Evolutionary conservation across 30 jellyfish, hydroid and myxozoan genomes (phyloP).

Genomic region (Aurelia aurita): DNA sequence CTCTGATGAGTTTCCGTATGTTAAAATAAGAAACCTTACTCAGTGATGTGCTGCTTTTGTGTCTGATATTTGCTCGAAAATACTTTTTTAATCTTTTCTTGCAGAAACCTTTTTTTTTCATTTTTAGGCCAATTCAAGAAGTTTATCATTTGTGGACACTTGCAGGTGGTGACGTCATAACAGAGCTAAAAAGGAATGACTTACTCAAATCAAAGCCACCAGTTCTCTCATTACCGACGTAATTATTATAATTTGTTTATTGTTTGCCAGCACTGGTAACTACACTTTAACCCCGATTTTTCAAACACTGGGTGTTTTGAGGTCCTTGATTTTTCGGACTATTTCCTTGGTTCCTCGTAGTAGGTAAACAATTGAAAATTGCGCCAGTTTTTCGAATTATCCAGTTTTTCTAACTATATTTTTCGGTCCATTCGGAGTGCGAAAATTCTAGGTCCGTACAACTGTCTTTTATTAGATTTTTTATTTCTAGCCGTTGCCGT

Average conservation of each 20-base stretch:
- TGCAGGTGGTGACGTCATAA: slow-evolving; percentile 96
- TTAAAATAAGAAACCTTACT: too few species aligned
- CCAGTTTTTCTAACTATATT: too few species aligned
- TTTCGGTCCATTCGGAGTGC: too few species aligned
- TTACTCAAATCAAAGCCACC: slow-evolving; percentile 85
- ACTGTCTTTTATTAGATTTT: too few species aligned
- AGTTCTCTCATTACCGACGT: slow-evolving; percentile 82
- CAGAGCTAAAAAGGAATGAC: slow-evolving; percentile 78
- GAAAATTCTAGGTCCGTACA: too few species aligned
- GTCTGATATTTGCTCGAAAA: too few species aligned
- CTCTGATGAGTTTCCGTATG: too few species aligned
- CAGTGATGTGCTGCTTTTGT: too few species aligned
- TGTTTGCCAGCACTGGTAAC: background rate
- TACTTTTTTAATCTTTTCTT: background rate
- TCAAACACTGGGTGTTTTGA: background rate
- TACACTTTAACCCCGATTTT: background rate
- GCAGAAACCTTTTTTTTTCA: background rate
- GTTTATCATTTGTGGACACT: slow-evolving; percentile 89
- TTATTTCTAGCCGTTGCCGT: too few species aligned
- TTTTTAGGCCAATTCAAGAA: slow-evolving; percentile 70
- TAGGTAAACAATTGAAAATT: background rate
- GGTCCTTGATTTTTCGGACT: background rate
- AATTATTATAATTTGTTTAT: background rate
- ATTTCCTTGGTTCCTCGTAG: background rate
- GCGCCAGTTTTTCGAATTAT: too few species aligned